Evolutionary conservation across 2,113 vertebrate genomes (phyloP).

Genomic region (Meleagris gallopavo): DNA sequence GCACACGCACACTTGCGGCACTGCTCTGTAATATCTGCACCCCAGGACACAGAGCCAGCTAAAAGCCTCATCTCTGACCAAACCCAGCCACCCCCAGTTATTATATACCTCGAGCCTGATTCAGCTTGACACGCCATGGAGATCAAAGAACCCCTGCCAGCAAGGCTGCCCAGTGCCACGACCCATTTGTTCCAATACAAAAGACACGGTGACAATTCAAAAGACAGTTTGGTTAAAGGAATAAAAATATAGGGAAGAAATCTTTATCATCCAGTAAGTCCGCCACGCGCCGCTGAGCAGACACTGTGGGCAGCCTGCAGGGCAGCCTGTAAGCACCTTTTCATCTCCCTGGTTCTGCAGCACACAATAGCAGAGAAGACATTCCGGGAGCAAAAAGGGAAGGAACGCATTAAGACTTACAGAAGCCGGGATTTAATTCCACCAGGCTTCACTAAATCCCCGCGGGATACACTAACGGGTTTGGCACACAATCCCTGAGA

Average conservation of each 20-base stretch:
- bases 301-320: slow-evolving; percentile 48
- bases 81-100: slow-evolving; percentile 28
- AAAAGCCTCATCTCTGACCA: slow-evolving; percentile 48
- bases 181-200: slow-evolving; percentile 50
- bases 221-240: slow-evolving; percentile 67
- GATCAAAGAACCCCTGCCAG: slow-evolving; percentile 61
- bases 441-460: background rate
- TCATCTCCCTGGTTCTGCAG: slow-evolving; percentile 47
- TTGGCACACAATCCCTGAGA: background rate
- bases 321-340: slow-evolving; percentile 64
- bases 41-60: slow-evolving; percentile 13
- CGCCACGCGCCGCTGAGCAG: slow-evolving; percentile 38
- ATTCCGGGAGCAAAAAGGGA: slow-evolving; percentile 44
- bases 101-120: slow-evolving; percentile 55
- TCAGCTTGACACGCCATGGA: slow-evolving; percentile 44
- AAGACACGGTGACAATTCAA: slow-evolving; percentile 32
- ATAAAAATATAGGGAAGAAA: slow-evolving; percentile 56
- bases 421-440: slow-evolving; percentile 36
- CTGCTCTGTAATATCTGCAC: slow-evolving; percentile 52
- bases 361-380: slow-evolving; percentile 45
- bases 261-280: slow-evolving; percentile 51
- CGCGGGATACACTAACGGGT: background rate
- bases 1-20: background rate
- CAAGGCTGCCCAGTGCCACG: slow-evolving; percentile 21
- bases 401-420: slow-evolving; percentile 42